These are phyloP conservation scores for Pemphredon lugubris DNA, from an alignment of 2,888 invertebrate genomes.

Conservation along the genomic window DNA sequence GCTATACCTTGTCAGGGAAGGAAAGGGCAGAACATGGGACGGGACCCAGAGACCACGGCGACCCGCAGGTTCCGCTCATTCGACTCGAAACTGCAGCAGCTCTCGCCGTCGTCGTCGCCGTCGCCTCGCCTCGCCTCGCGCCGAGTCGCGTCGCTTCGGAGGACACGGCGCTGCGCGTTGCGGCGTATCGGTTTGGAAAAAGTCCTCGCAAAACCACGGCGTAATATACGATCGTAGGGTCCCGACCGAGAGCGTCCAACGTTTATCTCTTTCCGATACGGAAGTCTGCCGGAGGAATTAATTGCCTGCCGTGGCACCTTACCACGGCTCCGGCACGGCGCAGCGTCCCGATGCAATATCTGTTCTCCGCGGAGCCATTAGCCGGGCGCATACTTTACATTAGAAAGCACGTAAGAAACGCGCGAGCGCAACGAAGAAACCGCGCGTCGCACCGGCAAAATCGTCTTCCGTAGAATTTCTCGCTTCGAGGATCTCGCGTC, in stretches of 20 bases:
- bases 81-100: conserved; percentile 13
- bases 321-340: conserved; percentile 55
- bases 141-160: conserved; percentile 30
- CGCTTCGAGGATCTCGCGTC: conserved; percentile 30
- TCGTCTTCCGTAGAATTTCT: conserved; percentile 56
- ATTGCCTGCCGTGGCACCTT: conserved; percentile 68
- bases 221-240: conserved; percentile 65
- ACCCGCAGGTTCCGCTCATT: conserved; percentile 18
- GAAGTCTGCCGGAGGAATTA: conserved; percentile 67
- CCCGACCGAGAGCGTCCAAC: conserved; percentile 63
- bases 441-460: conserved; percentile 56
- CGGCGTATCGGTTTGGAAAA: conserved; percentile 45
- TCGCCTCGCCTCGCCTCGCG: too few relatives aligned
- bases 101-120: conserved; percentile 32
- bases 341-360: conserved; percentile 68
- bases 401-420: conserved; percentile 64
- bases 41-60: conserved; percentile 15
- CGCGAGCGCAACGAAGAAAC: conserved; percentile 52
- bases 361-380: conserved; percentile 65
- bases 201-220: conserved; percentile 55
- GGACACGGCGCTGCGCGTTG: conserved; percentile 32
- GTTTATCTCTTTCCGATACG: conserved; percentile 70
- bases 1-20: conserved; percentile 55
- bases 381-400: conserved; percentile 67
- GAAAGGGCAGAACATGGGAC: conserved; percentile 61